Conservation (phyloP, 92 coral and sea anemone genomes). For the Siderastrea siderea region DNA sequence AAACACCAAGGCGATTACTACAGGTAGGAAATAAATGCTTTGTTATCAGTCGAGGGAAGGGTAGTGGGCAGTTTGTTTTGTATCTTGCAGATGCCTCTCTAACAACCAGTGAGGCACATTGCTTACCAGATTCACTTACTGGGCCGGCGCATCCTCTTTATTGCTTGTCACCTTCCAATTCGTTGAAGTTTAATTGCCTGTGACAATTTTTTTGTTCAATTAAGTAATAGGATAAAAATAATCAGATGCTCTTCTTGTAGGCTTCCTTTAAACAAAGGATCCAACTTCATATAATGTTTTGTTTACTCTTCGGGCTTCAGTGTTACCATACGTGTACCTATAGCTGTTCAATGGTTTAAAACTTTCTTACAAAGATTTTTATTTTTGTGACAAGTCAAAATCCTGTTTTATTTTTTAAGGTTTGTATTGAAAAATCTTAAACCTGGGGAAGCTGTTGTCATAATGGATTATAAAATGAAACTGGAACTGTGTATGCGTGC, state of each 20-base stretch:
- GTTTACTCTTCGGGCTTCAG: background rate
- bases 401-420: background rate
- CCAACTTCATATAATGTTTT: background rate
- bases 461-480: constrained; percentile 65
- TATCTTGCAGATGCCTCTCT: background rate
- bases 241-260: background rate
- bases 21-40: constrained; percentile 17
- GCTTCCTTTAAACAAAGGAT: background rate
- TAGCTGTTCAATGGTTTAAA: background rate
- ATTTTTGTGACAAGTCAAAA: background rate
- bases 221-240: no score
- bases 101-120: background rate
- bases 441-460: background rate
- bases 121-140: no score
- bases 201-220: background rate
- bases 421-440: constrained; percentile 23
- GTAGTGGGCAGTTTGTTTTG: background rate
- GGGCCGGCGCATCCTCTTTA: background rate
- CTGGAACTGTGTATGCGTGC: constrained; percentile 51
- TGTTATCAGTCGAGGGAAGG: background rate
- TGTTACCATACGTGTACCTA: background rate
- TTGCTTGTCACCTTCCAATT: background rate
- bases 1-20: constrained; percentile 68
- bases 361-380: background rate
- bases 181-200: background rate